phyloP scores from a whole-genome alignment of 2,113 vertebrate species.

The Hassar affinis region DNA sequence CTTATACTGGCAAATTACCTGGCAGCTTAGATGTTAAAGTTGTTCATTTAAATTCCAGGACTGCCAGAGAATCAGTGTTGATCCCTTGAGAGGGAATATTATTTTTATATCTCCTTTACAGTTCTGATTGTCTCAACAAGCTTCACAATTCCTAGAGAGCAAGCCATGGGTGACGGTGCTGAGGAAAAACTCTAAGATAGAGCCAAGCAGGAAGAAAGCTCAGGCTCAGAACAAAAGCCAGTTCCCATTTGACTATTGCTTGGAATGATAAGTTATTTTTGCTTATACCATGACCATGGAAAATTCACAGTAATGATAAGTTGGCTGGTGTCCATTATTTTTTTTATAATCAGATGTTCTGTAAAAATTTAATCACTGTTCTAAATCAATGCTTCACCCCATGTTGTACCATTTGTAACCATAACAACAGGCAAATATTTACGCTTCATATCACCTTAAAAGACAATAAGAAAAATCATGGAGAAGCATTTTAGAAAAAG shows the following conservation, averaged over 20 bases:
- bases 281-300: neutral
- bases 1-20: neutral
- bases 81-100: neutral
- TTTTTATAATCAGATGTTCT: neutral
- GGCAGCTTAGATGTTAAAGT: neutral
- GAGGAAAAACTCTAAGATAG: neutral
- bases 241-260: neutral
- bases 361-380: neutral
- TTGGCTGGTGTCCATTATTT: neutral
- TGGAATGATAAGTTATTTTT: neutral
- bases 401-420: neutral
- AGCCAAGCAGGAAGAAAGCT: neutral
- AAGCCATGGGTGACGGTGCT: neutral
- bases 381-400: neutral
- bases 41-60: neutral
- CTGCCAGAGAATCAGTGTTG: neutral
- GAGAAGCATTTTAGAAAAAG: neutral
- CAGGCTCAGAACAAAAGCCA: neutral
- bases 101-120: neutral
- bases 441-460: neutral
- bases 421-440: neutral
- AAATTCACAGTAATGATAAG: neutral
- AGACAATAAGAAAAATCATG: neutral
- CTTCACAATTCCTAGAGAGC: neutral
- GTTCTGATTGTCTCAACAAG: neutral